phyloP scores from a whole-genome alignment of 2,888 invertebrate genomes.

The Trissolcus brochymenae region DNA sequence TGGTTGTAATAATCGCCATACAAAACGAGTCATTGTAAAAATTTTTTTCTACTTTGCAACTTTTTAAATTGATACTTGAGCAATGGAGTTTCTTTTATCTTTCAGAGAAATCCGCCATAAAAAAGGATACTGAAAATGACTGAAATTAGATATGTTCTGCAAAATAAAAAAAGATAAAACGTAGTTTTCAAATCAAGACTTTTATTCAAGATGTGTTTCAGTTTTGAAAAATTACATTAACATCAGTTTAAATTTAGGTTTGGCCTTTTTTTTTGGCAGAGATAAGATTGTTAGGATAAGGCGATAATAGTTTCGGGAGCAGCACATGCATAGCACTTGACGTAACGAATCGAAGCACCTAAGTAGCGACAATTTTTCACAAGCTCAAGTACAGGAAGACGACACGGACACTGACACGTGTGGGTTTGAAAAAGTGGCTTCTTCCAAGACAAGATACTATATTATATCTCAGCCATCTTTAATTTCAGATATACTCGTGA shows the following conservation, averaged over 20 bases:
- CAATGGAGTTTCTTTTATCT: too few species aligned
- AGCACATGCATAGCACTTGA: constrained; percentile 12
- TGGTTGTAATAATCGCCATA: neutral
- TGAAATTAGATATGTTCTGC: too few species aligned
- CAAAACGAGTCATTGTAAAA: neutral
- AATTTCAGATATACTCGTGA: constrained; percentile 42
- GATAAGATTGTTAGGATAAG: constrained; percentile 5
- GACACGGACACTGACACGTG: constrained; percentile 23
- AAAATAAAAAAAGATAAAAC: too few species aligned
- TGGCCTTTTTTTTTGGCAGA: constrained; percentile 1
- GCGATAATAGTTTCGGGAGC: constrained; percentile 10
- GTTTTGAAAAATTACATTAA: too few species aligned
- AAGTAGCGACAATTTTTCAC: constrained; percentile 12
- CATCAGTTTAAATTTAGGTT: neutral
- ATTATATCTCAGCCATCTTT: constrained; percentile 28
- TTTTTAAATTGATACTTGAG: too few species aligned
- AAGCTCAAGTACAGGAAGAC: constrained; percentile 15
- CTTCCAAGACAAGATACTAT: constrained; percentile 6
- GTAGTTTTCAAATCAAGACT: too few species aligned
- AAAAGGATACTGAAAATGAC: too few species aligned
- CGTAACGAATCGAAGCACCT: constrained; percentile 14
- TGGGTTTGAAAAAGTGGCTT: constrained; percentile 16
- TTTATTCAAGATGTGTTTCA: too few species aligned
- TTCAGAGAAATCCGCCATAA: too few species aligned
- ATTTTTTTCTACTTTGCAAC: too few species aligned